Evolutionary conservation across 2,888 invertebrate species (phyloP).

Genomic region (Pyrrhopygopsis socrates): DNA sequence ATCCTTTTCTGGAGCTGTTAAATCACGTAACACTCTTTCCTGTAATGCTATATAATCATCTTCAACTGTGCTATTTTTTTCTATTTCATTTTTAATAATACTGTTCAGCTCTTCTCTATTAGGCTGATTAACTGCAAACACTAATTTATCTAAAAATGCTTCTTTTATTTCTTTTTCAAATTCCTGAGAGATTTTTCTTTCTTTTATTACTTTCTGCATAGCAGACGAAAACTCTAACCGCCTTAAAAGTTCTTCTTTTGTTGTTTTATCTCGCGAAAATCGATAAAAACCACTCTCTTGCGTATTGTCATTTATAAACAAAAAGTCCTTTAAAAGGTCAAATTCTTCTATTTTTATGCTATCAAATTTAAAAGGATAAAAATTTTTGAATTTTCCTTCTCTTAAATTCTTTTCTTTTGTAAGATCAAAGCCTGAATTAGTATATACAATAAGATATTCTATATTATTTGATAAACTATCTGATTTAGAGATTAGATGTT

Average conservation of each 20-base stretch:
- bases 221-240: constrained; percentile 82
- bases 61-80: constrained; percentile 74
- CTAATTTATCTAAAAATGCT: constrained; percentile 82
- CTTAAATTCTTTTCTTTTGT: not conserved
- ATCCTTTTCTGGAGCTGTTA: constrained; percentile 75
- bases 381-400: not conserved
- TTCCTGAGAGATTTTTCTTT: constrained; percentile 74
- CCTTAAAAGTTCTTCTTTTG: constrained; percentile 83
- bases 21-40: constrained; percentile 75
- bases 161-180: constrained; percentile 81
- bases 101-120: constrained; percentile 82
- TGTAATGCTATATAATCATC: constrained; percentile 82
- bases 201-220: constrained; percentile 80
- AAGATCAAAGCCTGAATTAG: not conserved
- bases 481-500: not conserved
- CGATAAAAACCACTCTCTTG: constrained; percentile 81
- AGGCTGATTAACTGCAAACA: constrained; percentile 77
- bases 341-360: constrained; percentile 76
- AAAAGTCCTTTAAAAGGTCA: constrained; percentile 75
- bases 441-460: not conserved
- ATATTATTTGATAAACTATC: not conserved
- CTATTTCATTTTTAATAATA: constrained; percentile 83
- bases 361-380: constrained; percentile 14
- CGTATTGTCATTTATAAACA: constrained; percentile 76
- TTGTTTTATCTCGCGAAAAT: constrained; percentile 80